Base-by-base conservation (phyloP, 2,888 invertebrate species). In the Monopis laevigella region DNA sequence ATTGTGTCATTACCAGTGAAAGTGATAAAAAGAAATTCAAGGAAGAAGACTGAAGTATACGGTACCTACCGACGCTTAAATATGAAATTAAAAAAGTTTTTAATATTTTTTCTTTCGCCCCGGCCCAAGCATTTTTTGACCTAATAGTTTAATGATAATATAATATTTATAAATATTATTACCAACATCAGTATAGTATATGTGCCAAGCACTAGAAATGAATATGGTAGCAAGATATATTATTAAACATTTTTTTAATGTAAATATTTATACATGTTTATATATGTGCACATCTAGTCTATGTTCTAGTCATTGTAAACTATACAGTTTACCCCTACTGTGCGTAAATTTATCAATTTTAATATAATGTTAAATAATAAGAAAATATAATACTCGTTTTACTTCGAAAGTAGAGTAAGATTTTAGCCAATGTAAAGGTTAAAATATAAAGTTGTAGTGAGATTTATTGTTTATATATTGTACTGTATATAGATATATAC, bases 401-500 rank as follows among this genome's bases (percentile, higher is more conserved):
- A 32, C 32, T 17, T 32, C 17, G 17, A 32, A 32, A 17, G 32
- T 32, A 32, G 32, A 14, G 16, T 32, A 32, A 32, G 11, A 32
- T 32, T 34, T 36, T 21, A 21, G 40, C 28, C 28, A 19, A 29
- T 24, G 28, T 28, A 14, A 12, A 17, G 14, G 73, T n/a, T n/a
- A n/a, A n/a, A n/a, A n/a, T n/a, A n/a, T n/a, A 74, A 73, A 71
- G 71, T 59, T 58, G 69, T 74, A 75, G 74, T 75, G 74, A 75
- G 73, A 77, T 56, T 58, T 62, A 21, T 21, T 34, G 14, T 34
- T 3, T 34, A 34, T 2, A 10, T 10, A 34, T 35, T 36, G 21
- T 36, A 36, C 17, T 17, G 29, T 32, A 32, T 10, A 32, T 36
- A 27, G n/a, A 30, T 40, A 41, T 66, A 62, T 71, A 70, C 58